Conservation (phyloP, 2,888 invertebrate species). For the Limulus polyphemus region DNA sequence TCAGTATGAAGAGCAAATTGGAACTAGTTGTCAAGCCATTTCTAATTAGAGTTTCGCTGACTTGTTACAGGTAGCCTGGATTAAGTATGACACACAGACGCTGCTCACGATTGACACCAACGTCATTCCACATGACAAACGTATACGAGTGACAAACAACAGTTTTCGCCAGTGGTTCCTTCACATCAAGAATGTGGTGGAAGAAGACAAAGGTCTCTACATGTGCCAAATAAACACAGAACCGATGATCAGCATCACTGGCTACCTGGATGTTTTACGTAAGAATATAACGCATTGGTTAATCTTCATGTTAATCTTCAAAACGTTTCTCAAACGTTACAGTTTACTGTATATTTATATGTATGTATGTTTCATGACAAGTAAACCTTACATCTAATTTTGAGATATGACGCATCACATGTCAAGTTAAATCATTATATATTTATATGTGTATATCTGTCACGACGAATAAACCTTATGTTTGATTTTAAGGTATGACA, state of each 20-base stretch:
- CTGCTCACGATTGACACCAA: constrained; percentile 44
- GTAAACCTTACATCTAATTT: no score
- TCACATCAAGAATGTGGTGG: constrained; percentile 79
- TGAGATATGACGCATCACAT: no score
- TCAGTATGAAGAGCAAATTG: no score
- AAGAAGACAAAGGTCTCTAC: constrained; percentile 70
- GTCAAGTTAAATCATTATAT: no score
- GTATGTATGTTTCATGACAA: no score
- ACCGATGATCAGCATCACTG: constrained; percentile 77
- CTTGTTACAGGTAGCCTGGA: constrained; percentile 70
- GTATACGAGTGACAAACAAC: constrained; percentile 51
- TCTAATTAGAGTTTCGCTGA: no score
- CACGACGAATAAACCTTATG: no score
- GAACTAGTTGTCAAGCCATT: no score
- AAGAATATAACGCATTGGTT: constrained; percentile 35
- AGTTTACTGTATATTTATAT: no score
- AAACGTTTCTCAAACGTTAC: no score
- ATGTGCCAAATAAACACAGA: constrained; percentile 87
- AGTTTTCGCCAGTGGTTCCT: constrained; percentile 37
- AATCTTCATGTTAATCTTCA: not conserved
- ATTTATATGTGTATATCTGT: no score
- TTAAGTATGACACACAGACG: constrained; percentile 87
- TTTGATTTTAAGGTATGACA: no score
- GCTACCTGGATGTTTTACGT: constrained; percentile 85
- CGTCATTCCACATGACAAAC: constrained; percentile 74